These are phyloP conservation scores for Eurytoma californica DNA, from an alignment of 2,888 invertebrate genomes.

Conservation along the genomic window DNA sequence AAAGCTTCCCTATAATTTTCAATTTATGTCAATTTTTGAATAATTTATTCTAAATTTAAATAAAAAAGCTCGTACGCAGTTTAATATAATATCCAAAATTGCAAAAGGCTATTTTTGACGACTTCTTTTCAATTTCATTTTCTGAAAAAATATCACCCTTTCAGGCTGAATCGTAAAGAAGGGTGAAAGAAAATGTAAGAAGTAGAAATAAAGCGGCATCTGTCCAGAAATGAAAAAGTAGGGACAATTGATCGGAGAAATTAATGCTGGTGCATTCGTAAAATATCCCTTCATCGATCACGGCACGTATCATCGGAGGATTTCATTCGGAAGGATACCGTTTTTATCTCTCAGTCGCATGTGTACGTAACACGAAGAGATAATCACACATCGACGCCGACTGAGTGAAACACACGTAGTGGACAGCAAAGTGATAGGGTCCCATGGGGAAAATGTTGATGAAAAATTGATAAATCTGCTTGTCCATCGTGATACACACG, in stretches of 20 bases:
- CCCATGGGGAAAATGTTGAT: slow-evolving; percentile 40
- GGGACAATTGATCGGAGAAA: slow-evolving; percentile 26
- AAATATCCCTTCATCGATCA: slow-evolving; percentile 35
- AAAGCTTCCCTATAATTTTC: too few species aligned
- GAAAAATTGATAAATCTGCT: slow-evolving; percentile 47
- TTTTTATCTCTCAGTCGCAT: slow-evolving; percentile 21
- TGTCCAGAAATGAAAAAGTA: background rate
- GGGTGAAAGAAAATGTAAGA: too few species aligned
- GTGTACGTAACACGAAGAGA: slow-evolving; percentile 9
- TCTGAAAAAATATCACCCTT: too few species aligned
- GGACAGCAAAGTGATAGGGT: slow-evolving; percentile 19
- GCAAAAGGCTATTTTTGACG: too few species aligned
- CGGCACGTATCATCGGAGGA: slow-evolving; percentile 5
- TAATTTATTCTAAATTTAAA: too few species aligned
- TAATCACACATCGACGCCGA: background rate
- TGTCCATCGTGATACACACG: slow-evolving; percentile 2
- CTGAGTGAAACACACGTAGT: slow-evolving; percentile 23
- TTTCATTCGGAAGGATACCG: background rate
- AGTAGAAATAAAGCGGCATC: too few species aligned
- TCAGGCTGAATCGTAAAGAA: too few species aligned
- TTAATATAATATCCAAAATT: too few species aligned
- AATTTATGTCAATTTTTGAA: too few species aligned
- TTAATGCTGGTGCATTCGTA: slow-evolving; percentile 11
- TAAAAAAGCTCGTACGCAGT: too few species aligned
- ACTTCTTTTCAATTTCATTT: too few species aligned